Conservation (phyloP, 2,113 vertebrate genomes). For the Labrus mixtus region DNA sequence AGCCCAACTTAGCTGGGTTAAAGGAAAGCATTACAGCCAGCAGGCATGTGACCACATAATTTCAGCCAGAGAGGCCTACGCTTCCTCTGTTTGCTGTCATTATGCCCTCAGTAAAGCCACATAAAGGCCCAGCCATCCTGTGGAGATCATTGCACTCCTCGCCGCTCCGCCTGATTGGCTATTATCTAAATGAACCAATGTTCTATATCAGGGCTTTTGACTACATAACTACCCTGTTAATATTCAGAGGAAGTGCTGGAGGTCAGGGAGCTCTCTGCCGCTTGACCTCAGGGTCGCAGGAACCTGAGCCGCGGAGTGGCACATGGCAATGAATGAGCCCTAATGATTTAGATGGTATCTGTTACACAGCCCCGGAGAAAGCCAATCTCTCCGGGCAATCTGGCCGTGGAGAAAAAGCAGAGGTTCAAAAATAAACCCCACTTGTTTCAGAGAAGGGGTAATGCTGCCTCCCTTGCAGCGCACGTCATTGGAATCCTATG, state of each 20-base stretch:
- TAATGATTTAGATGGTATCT: constrained; percentile 99
- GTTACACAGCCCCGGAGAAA: constrained; percentile 91
- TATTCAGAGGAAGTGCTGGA: constrained; percentile 90
- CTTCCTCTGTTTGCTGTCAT: constrained; percentile 83
- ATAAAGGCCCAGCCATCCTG: constrained; percentile 75
- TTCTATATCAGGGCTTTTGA: constrained; percentile 86
- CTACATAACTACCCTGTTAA: constrained; percentile 85
- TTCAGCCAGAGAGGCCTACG: constrained; percentile 76
- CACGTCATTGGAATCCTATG: constrained; percentile 48
- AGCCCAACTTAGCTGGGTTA: constrained; percentile 63
- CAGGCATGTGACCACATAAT: constrained; percentile 81
- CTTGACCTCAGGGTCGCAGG: constrained; percentile 88
- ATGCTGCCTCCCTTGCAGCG: constrained; percentile 30
- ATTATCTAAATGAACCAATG: constrained; percentile 83
- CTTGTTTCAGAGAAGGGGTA: constrained; percentile 63
- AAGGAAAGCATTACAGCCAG: constrained; percentile 77
- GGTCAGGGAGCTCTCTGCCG: constrained; percentile 89
- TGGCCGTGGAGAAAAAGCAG: constrained; percentile 70
- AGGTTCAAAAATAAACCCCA: constrained; percentile 75
- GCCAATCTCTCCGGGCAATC: constrained; percentile 78
- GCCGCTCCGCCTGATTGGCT: constrained; percentile 82
- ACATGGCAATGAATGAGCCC: constrained; percentile 89
- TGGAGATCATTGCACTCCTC: constrained; percentile 63
- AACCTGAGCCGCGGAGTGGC: constrained; percentile 92
- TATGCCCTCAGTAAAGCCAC: constrained; percentile 80